Evolutionary conservation across 2,113 vertebrate genomes (phyloP).

Genomic region (Rhinichthys klamathensis): DNA sequence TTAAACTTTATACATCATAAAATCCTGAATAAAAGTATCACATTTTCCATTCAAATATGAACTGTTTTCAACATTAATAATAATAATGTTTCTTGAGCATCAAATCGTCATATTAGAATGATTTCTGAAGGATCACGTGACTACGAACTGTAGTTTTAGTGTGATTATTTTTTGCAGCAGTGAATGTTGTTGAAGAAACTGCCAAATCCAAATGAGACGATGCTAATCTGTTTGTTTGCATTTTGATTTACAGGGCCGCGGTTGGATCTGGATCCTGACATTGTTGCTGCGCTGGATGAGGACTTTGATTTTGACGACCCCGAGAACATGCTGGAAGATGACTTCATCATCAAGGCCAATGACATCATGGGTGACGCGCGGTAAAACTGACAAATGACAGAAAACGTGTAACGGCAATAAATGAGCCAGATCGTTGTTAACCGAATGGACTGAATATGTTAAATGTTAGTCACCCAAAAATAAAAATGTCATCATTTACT

Average conservation of each 20-base stretch:
- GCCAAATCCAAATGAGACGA: not conserved
- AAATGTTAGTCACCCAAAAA: too few relatives aligned
- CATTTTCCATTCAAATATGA: not conserved
- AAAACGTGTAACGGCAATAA: not conserved
- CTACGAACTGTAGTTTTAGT: too few relatives aligned
- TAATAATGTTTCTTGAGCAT: not conserved
- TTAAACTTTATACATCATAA: not conserved
- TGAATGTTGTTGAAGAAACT: not conserved
- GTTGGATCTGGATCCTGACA: constrained; percentile 95
- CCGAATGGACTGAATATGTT: not conserved
- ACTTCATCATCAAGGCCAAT: constrained; percentile 90
- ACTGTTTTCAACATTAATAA: not conserved
- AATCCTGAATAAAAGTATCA: too few relatives aligned
- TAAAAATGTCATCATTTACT: too few relatives aligned
- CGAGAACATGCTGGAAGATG: constrained; percentile 93
- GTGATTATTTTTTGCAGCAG: too few relatives aligned
- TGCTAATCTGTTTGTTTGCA: not conserved
- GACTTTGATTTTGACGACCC: constrained; percentile 95
- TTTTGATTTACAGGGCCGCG: constrained; percentile 80
- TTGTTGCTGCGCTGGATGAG: constrained; percentile 93
- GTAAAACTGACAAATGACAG: too few relatives aligned
- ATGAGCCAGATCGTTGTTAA: not conserved
- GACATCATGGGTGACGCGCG: constrained; percentile 25
- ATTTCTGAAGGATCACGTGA: not conserved
- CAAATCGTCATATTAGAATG: not conserved